Percentiles rank a stretch among this genome's conserved stretches.
These are phyloP conservation scores for Fregetta grallaria DNA, from an alignment of 2,113 vertebrate genomes.

Conservation along the genomic window DNA sequence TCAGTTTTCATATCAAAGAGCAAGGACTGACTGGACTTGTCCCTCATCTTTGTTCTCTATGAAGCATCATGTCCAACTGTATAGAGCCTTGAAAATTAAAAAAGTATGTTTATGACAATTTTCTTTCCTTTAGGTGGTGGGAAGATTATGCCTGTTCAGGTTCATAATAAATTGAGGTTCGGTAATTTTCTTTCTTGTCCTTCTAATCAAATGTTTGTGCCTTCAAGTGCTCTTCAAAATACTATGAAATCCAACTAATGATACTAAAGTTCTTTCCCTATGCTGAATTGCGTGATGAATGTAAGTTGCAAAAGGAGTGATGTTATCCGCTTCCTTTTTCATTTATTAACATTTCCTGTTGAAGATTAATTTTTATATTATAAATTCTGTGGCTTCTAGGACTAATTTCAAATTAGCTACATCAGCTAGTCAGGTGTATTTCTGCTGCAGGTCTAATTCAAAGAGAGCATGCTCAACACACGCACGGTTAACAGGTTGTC, in stretches of 20 bases:
- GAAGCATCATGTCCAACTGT: background rate
- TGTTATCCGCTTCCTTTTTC: background rate
- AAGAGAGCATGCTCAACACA: background rate
- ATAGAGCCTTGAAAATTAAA: background rate
- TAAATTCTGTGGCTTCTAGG: background rate
- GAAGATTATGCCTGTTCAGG: background rate
- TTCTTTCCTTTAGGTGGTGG: background rate
- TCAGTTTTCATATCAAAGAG: background rate
- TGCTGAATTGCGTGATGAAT: background rate
- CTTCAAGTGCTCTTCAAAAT: background rate
- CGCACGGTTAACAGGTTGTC: background rate
- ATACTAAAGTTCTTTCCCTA: background rate
- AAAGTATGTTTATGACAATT: background rate
- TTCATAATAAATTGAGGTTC: background rate
- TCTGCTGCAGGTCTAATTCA: background rate
- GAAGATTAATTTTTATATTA: background rate
- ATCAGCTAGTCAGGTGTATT: background rate
- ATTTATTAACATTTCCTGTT: background rate
- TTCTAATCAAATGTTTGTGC: background rate
- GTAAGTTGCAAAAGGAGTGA: background rate
- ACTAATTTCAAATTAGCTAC: background rate
- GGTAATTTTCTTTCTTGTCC: background rate
- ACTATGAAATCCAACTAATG: background rate
- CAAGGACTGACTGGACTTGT: background rate
- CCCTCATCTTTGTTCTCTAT: background rate